phyloP scores from a whole-genome alignment of 2,888 invertebrate genomes.

The Pristionchus arcanus region DNA sequence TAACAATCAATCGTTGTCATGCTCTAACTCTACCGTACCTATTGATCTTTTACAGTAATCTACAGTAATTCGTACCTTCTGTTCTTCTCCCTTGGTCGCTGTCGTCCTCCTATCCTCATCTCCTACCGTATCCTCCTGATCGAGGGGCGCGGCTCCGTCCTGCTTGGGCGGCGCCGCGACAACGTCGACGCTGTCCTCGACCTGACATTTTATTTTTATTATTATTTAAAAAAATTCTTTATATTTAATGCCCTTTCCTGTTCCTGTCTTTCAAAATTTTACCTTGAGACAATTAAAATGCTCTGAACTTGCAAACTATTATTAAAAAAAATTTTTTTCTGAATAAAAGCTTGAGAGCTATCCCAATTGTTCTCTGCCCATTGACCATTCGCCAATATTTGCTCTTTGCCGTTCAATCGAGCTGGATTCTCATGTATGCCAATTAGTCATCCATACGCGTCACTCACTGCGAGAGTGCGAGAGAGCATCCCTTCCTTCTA shows the following conservation, averaged over 20 bases:
- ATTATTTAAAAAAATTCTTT: too few relatives aligned
- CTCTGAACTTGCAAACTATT: too few relatives aligned
- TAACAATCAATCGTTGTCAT: too few relatives aligned
- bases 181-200: slow-evolving; percentile 51
- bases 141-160: slow-evolving; percentile 10
- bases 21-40: too few relatives aligned
- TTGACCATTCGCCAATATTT: background rate
- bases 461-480: background rate
- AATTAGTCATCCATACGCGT: slow-evolving; percentile 11
- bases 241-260: too few relatives aligned
- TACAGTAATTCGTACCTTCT: background rate
- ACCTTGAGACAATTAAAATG: too few relatives aligned
- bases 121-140: slow-evolving; percentile 51
- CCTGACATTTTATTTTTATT: background rate
- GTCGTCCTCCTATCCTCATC: slow-evolving; percentile 12
- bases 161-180: slow-evolving; percentile 49
- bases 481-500: background rate
- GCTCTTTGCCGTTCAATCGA: background rate
- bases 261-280: too few relatives aligned
- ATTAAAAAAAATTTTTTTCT: too few relatives aligned
- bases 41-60: too few relatives aligned
- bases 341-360: background rate
- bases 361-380: background rate
- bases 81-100: slow-evolving; percentile 2
- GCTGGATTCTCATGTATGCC: slow-evolving; percentile 17